A percentile compares a stretch with the other conserved stretches of the same genome.
phyloP scores from a whole-genome alignment of 2,113 vertebrate species.

The Glaucomys volans region DNA sequence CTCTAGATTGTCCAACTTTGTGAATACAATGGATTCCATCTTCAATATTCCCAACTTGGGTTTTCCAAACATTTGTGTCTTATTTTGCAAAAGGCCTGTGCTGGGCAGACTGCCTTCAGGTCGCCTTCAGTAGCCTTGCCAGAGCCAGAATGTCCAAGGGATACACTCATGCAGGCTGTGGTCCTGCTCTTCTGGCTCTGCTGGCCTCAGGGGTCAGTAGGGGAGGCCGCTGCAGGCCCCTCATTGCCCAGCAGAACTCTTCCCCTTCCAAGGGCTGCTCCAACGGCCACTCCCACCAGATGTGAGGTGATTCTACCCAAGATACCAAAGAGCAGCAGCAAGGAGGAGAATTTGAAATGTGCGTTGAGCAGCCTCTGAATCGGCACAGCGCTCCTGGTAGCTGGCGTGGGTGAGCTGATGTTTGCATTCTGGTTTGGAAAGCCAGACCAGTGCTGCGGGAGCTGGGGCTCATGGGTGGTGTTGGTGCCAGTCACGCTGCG shows the following conservation, averaged over 20 bases:
- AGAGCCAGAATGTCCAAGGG: neutral
- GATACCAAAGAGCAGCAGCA: conserved; percentile 31
- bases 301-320: conserved; percentile 57
- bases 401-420: conserved; percentile 77
- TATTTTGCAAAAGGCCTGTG: accelerated
- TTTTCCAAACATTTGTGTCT: accelerated
- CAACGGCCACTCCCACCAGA: neutral
- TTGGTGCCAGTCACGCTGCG: conserved; percentile 71
- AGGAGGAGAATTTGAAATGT: conserved; percentile 67
- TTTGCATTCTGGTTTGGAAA: conserved; percentile 62
- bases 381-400: conserved; percentile 74
- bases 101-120: neutral
- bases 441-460: conserved; percentile 63
- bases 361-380: conserved; percentile 61
- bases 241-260: accelerated
- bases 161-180: accelerated
- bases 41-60: neutral
- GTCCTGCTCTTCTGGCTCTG: accelerated
- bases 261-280: neutral
- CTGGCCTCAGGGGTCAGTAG: accelerated
- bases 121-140: accelerated
- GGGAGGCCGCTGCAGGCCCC: accelerated
- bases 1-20: too few species aligned
- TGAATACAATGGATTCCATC: too few species aligned
- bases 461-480: conserved; percentile 77